Conservation (phyloP, 2,888 invertebrate species). For the Cabera pusaria region DNA sequence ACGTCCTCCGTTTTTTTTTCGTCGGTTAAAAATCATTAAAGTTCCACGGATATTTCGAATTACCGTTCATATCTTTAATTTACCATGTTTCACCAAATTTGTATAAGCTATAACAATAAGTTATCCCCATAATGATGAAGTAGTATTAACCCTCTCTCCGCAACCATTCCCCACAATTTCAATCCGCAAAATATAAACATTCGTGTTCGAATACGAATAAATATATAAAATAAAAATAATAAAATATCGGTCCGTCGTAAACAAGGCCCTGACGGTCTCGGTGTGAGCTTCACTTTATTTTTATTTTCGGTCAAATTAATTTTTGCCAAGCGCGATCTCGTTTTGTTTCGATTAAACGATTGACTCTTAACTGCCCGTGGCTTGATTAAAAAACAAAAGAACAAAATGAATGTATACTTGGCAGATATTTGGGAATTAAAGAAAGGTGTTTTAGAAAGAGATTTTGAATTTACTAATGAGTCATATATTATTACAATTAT, state of each 20-base stretch:
- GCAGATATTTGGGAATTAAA: too few relatives aligned
- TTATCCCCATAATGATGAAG: too few relatives aligned
- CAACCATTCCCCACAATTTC: constrained; percentile 25
- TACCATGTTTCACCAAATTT: too few relatives aligned
- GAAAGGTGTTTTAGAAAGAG: too few relatives aligned
- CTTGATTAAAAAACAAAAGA: constrained; percentile 9
- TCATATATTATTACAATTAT: too few relatives aligned
- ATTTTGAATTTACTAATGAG: not conserved
- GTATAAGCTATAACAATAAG: too few relatives aligned
- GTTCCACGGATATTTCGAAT: too few relatives aligned
- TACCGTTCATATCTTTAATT: too few relatives aligned
- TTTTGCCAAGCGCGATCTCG: constrained; percentile 47
- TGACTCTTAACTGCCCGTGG: constrained; percentile 28
- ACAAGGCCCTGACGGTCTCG: constrained; percentile 51
- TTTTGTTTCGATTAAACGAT: constrained; percentile 55
- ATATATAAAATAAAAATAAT: constrained; percentile 62
- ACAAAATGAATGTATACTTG: too few relatives aligned
- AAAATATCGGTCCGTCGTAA: constrained; percentile 57
- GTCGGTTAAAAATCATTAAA: too few relatives aligned
- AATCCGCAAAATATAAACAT: constrained; percentile 42
- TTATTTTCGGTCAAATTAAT: constrained; percentile 53
- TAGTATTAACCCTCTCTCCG: too few relatives aligned
- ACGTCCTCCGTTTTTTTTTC: too few relatives aligned
- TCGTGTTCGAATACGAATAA: constrained; percentile 47
- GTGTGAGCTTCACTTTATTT: constrained; percentile 47